Percentiles rank a stretch among this genome's conserved stretches.
These are phyloP conservation scores for Apocheima hispidaria DNA, from an alignment of 2,888 invertebrate genomes.

Conservation along the genomic window DNA sequence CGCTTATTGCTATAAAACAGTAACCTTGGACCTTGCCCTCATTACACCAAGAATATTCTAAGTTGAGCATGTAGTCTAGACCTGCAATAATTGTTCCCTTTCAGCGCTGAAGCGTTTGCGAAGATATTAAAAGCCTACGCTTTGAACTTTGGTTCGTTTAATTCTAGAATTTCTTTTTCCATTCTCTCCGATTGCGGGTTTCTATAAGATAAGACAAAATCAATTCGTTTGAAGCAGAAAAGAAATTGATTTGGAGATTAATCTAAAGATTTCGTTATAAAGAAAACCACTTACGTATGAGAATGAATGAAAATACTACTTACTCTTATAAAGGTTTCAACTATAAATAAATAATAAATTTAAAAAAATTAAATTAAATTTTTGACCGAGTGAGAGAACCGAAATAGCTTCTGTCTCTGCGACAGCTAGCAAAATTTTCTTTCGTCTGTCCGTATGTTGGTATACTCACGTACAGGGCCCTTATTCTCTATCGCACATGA, in stretches of 20 bases:
- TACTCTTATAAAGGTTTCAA: too few relatives aligned
- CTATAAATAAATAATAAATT: too few relatives aligned
- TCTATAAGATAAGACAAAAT: constrained; percentile 11
- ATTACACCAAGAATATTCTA: constrained; percentile 2
- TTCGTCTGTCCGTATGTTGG: too few relatives aligned
- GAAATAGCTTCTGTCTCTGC: too few relatives aligned
- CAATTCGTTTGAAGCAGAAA: constrained; percentile 3
- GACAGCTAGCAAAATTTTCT: too few relatives aligned
- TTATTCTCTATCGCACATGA: too few relatives aligned
- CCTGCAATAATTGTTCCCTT: constrained; percentile 7
- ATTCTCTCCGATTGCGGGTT: constrained; percentile 11
- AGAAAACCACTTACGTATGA: too few relatives aligned
- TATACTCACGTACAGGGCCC: too few relatives aligned
- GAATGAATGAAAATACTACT: too few relatives aligned
- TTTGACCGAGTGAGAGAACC: too few relatives aligned
- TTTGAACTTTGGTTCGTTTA: constrained; percentile 25
- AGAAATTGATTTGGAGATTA: background rate
- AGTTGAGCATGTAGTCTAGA: constrained; percentile 12
- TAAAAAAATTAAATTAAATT: too few relatives aligned
- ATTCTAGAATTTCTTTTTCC: constrained; percentile 13
- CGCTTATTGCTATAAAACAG: background rate
- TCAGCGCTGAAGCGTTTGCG: constrained; percentile 1
- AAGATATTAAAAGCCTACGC: constrained; percentile 12
- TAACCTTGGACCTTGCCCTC: constrained; percentile 8
- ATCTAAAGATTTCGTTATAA: too few relatives aligned